These are phyloP conservation scores for Yoshiicerus persimilis DNA, from an alignment of 1,140 invertebrate species.

Conservation along the genomic window DNA sequence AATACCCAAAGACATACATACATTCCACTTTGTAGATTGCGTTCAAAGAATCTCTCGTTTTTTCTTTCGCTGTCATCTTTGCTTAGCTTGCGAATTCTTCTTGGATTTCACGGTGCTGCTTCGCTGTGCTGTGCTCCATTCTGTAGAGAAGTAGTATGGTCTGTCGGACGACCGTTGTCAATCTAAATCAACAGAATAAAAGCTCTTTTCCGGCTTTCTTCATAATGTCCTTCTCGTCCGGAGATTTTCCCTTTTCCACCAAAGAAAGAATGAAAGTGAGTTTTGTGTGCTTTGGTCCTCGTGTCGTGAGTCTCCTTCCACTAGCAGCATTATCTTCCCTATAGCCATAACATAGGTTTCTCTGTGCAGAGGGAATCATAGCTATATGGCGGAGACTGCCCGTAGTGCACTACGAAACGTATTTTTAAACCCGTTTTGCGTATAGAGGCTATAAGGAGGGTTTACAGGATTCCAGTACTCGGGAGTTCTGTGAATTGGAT, in stretches of 20 bases:
- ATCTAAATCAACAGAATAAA: slow-evolving; percentile 37
- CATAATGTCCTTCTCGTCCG: slow-evolving; percentile 4
- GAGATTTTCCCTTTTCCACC: background rate
- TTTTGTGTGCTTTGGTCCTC: background rate
- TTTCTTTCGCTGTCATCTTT: background rate
- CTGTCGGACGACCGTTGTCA: slow-evolving; percentile 20
- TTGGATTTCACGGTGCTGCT: background rate
- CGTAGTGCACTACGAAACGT: background rate
- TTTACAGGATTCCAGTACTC: background rate
- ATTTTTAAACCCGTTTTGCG: background rate
- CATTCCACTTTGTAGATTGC: background rate
- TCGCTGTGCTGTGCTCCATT: background rate
- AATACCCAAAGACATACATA: background rate
- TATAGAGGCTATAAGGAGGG: background rate
- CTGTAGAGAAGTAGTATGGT: background rate
- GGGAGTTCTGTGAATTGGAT: background rate
- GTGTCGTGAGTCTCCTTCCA: background rate
- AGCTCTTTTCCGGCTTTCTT: slow-evolving; percentile 29
- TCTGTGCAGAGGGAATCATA: background rate
- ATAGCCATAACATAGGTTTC: too few relatives aligned
- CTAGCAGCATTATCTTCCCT: background rate
- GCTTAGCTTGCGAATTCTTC: background rate
- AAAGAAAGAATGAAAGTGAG: background rate
- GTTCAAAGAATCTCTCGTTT: background rate
- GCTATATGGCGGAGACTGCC: background rate